Evolutionary conservation across 2,113 vertebrate genomes (phyloP).

Genomic region (Caretta caretta): DNA sequence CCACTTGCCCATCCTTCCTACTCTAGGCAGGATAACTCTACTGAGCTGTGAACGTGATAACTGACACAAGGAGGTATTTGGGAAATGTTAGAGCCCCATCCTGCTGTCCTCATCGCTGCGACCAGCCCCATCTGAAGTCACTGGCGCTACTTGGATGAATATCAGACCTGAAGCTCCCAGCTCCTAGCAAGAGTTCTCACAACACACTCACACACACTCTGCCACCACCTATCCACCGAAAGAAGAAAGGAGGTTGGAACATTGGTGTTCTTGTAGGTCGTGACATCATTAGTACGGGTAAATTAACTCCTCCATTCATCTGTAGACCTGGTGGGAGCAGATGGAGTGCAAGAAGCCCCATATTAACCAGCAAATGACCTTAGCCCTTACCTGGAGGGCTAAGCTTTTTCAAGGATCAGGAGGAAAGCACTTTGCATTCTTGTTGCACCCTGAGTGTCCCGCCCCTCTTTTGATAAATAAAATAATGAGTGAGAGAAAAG

Average conservation of each 20-base stretch:
- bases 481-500: slow-evolving; percentile 25
- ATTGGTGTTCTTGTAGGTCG: neutral
- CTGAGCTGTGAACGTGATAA: neutral
- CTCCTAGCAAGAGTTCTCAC: neutral
- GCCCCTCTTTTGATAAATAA: neutral
- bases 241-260: slow-evolving; percentile 19
- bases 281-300: neutral
- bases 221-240: neutral
- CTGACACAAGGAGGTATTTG: neutral
- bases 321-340: neutral
- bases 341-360: neutral
- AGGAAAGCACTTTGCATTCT: slow-evolving; percentile 20
- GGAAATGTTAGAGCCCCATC: neutral
- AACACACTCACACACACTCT: neutral
- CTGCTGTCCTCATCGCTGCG: neutral
- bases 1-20: neutral
- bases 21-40: neutral
- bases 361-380: neutral
- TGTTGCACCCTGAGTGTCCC: neutral
- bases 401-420: neutral
- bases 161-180: neutral
- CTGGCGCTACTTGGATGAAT: neutral
- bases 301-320: slow-evolving; percentile 18
- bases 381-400: neutral
- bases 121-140: neutral